Evolutionary conservation across 2,113 vertebrate species (phyloP), one percentile per base, ranked within the genome.

Genomic region (Trichomycterus rosablanca): DNA sequence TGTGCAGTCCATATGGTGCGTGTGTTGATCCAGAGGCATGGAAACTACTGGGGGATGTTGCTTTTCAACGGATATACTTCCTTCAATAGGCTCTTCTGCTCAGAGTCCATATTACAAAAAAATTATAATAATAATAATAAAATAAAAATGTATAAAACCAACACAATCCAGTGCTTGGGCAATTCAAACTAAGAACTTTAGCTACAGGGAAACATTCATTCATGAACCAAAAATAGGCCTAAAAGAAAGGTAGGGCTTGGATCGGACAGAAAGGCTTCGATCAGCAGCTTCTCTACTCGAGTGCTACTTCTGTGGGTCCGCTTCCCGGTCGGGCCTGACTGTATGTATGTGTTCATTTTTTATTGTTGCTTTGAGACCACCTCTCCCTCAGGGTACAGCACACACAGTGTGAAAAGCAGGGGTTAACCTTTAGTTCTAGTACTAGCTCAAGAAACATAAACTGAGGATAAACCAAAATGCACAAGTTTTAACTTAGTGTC

Each of bases 401-500:
- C 94, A 96, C 94, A 98, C 92, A 97, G 92, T 97, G 95, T 97
- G 92, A 93, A 91, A 91, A 66, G 40, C 45, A 46, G 34, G 66
- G 90, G 89, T 90, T 88, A 84, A 88, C 87, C 85, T 82, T 92
- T 88, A 90, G 87, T 92, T 96, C 93, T 98, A 98, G 92, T 94
- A 97, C 93, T 97, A 98, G 91, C 86, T 90, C 90, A 93, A 89
- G 90, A 93, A 93, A 96, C 90, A 75, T 90, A 94, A 89, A 94
- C 86, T 81, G 89, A 91, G 93, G 93, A 94, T 93, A 90, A 93
- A 93, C 89, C 90, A 89, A 92, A 96, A 97, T 91, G 91, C 93
- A 97, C 94, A 97, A 94, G 93, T 96, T 89, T 86, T 95, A 94
- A 97, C 93, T 97, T 97, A 97, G 90, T 94, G 82, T 83, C 94